phyloP scores from a whole-genome alignment of 2,888 invertebrate genomes.

The Ectemnius lituratus region DNA sequence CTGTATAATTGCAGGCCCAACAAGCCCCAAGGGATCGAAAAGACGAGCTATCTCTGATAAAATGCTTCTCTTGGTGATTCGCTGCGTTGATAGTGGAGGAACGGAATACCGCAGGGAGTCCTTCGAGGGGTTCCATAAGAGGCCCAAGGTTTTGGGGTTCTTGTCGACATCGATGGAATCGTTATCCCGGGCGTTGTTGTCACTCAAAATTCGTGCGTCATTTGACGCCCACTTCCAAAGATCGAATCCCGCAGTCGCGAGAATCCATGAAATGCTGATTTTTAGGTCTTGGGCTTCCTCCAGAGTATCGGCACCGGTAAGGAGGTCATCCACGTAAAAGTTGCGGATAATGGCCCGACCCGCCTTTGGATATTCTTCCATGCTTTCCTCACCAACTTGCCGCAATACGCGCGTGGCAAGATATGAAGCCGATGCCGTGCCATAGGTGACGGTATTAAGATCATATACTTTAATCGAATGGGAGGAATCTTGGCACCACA shows the following conservation, averaged over 20 bases:
- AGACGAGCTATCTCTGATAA: slow-evolving; percentile 1
- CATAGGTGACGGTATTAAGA: background rate
- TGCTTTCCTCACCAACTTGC: background rate
- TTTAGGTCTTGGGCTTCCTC: background rate
- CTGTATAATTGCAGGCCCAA: background rate
- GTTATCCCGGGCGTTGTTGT: background rate
- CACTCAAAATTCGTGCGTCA: background rate
- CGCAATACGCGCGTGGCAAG: background rate
- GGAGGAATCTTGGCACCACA: background rate
- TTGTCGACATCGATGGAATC: background rate
- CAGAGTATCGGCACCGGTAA: background rate
- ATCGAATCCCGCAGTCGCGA: background rate
- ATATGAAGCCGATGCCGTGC: background rate
- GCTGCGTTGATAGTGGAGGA: background rate
- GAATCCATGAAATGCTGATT: background rate
- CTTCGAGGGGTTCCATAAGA: background rate
- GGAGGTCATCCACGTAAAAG: background rate
- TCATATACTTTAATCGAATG: background rate
- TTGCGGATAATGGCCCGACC: background rate
- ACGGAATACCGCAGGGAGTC: background rate
- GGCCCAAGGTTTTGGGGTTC: background rate
- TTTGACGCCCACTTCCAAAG: background rate
- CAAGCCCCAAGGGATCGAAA: background rate
- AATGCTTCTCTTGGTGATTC: background rate
- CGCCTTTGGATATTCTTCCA: background rate